Evolutionary conservation across 2,113 vertebrate genomes (phyloP), one percentile per base, ranked within the genome.

Genomic region (Peucedramus taeniatus): DNA sequence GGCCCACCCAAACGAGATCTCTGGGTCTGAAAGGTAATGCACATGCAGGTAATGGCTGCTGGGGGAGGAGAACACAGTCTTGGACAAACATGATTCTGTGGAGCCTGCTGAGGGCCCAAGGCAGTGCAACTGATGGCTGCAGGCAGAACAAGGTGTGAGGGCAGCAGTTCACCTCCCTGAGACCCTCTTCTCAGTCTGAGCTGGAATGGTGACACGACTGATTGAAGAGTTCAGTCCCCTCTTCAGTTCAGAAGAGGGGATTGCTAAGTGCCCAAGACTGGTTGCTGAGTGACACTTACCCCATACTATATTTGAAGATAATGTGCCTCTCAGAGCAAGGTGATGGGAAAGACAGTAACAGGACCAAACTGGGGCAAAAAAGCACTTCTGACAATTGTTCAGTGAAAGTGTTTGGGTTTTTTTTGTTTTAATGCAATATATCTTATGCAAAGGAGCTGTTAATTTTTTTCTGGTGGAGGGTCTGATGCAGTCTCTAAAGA

Each of bases 281-380:
- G 15, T 14, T 69, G 54, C 17, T 69, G 83, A 60, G 53, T 60
- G 40, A 53, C 2, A 1, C 17, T 86, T 88, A 85, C 26, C n/a
- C 57, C 30, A 15, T 44, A 61, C 76, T 60, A 31, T 37, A 49
- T 64, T 86, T 68, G 53, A 72, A 83, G 75, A 64, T 69, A 86
- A 51, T 1, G 0, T 49, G 47, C 2, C 2, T 20, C 23, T 45
- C 5, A 10, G 30, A 64, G 50, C 31, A 86, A 2, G 0, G 5
- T 0, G 1, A 44, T 21, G 13, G 31, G 10, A 16, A 92, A 51
- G 24, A 39, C 1, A 5, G 26, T 19, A 39, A 49, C 2, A 54
- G 13, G 30, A 74, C 22, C 0, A 9, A 83, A 15, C 17, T 59
- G n/a, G 23, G 15, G 14, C 17, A 83, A 53, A 86, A 86, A 80